Percentiles rank a stretch among this genome's conserved stretches.
Conservation (phyloP, 1,140 invertebrate species). For the Panagrolaimus sp. region DNA sequence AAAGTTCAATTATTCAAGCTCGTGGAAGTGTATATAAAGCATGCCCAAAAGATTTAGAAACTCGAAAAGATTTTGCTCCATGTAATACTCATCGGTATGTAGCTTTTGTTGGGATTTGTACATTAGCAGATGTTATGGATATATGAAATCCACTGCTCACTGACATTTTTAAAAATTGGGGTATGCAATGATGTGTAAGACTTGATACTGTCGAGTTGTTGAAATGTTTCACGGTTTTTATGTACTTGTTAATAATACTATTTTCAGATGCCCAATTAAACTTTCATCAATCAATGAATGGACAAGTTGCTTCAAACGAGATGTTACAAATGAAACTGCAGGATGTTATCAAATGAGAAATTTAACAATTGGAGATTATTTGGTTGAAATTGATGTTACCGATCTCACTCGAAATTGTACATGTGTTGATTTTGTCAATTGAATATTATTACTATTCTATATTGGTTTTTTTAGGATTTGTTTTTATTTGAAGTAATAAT, state of each 20-base stretch:
- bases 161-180: too few relatives aligned
- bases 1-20: conserved; percentile 6
- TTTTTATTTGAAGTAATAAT: too few relatives aligned
- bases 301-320: background rate
- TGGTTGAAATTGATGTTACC: conserved; percentile 8
- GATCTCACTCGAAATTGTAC: background rate
- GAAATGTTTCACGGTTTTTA: too few relatives aligned
- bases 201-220: too few relatives aligned
- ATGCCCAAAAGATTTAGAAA: background rate
- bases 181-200: too few relatives aligned
- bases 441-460: too few relatives aligned
- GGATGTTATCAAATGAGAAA: background rate
- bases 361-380: background rate
- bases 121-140: too few relatives aligned
- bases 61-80: background rate
- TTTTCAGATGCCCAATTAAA: conserved; percentile 1
- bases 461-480: too few relatives aligned
- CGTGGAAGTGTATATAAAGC: background rate
- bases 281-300: background rate
- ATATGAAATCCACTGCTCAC: too few relatives aligned
- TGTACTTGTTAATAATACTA: background rate
- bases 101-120: too few relatives aligned
- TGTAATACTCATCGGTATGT: conserved; percentile 14
- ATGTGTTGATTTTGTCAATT: background rate
- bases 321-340: background rate